Percentiles rank a stretch among this genome's conserved stretches.
Conservation (phyloP, 1,140 invertebrate species). For the Drosophila simulans region DNA sequence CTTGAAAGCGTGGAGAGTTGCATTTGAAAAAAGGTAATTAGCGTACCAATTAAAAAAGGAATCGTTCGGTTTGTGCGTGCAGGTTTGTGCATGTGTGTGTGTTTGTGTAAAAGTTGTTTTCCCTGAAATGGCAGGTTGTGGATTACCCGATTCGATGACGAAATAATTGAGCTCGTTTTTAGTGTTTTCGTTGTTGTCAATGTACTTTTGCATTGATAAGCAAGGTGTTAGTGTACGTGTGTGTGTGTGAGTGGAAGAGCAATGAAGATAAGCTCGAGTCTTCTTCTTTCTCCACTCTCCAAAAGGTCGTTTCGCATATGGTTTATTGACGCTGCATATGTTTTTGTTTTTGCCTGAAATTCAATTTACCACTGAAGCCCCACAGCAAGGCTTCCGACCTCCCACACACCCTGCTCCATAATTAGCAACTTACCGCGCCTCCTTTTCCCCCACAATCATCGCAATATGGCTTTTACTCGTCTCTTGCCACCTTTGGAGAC, state of each 20-base stretch:
- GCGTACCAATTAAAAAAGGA: constrained; percentile 46
- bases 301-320: constrained; percentile 71
- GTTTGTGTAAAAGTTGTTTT: constrained; percentile 71
- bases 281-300: constrained; percentile 15
- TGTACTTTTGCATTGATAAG: constrained; percentile 69
- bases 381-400: constrained; percentile 30
- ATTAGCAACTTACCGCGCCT: constrained; percentile 46
- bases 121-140: constrained; percentile 61
- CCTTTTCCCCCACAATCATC: not conserved
- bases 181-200: constrained; percentile 7
- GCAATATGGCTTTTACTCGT: constrained; percentile 53
- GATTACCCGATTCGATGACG: constrained; percentile 74
- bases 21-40: constrained; percentile 75
- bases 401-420: constrained; percentile 21
- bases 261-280: constrained; percentile 42
- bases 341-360: constrained; percentile 40
- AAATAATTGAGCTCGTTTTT: constrained; percentile 51
- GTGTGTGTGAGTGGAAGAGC: not conserved
- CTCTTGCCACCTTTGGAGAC: constrained; percentile 50
- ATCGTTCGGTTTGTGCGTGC: constrained; percentile 5
- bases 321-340: constrained; percentile 35
- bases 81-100: constrained; percentile 1
- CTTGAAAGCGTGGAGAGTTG: constrained; percentile 62
- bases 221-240: constrained; percentile 1
- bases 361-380: constrained; percentile 60